Evolutionary conservation across 2,888 invertebrate genomes (phyloP).

Genomic region (Theodoxus fluviatilis): DNA sequence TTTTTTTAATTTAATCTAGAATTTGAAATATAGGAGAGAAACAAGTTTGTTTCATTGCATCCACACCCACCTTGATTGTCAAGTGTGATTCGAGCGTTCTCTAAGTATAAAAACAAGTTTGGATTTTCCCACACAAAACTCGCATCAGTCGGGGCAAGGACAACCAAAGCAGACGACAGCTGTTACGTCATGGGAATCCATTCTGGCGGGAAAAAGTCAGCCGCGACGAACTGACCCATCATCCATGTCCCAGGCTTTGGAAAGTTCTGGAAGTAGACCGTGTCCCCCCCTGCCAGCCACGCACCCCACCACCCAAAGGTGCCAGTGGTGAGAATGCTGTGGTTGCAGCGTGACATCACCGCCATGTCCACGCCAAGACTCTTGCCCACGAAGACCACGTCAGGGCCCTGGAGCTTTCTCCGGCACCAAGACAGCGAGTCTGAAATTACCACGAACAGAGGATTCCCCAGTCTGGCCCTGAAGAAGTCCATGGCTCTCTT

Average conservation of each 20-base stretch:
- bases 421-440: conserved; percentile 41
- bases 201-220: conserved; percentile 40
- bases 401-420: conserved; percentile 28
- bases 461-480: conserved; percentile 32
- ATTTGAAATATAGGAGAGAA: too few relatives aligned
- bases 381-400: conserved; percentile 31
- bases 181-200: conserved; percentile 41
- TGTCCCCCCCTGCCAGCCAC: conserved; percentile 51
- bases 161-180: too few relatives aligned
- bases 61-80: too few relatives aligned
- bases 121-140: too few relatives aligned
- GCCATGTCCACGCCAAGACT: conserved; percentile 38
- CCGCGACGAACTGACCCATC: conserved; percentile 29
- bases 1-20: too few relatives aligned
- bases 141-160: too few relatives aligned
- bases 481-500: conserved; percentile 39
- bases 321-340: conserved; percentile 66
- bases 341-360: conserved; percentile 49
- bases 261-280: conserved; percentile 41
- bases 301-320: conserved; percentile 60
- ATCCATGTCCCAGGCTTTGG: conserved; percentile 37
- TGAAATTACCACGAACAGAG: conserved; percentile 40
- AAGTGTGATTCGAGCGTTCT: too few relatives aligned
- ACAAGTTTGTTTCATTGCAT: too few relatives aligned
- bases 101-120: too few relatives aligned